Conservation (phyloP, 1,140 invertebrate genomes). For the Bombus sibiricus region DNA sequence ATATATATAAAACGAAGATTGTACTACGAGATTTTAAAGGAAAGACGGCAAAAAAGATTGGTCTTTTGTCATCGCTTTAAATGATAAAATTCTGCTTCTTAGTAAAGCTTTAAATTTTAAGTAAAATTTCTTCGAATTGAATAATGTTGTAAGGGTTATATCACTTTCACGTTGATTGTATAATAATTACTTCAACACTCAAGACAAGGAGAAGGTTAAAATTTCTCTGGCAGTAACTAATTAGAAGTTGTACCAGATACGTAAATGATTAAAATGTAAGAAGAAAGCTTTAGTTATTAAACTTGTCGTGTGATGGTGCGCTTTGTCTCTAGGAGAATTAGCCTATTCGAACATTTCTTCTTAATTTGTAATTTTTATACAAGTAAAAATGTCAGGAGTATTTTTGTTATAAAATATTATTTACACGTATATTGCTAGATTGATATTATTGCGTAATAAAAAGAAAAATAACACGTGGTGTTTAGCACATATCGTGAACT, state of each 20-base stretch:
- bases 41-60: background rate
- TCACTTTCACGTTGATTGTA: background rate
- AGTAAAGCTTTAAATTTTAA: background rate
- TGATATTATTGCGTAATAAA: background rate
- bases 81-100: constrained; percentile 3
- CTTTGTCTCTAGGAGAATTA: background rate
- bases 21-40: background rate
- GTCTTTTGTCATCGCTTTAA: background rate
- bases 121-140: background rate
- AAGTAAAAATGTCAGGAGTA: background rate
- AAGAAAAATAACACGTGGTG: background rate
- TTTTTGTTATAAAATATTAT: background rate
- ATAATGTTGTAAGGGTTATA: background rate
- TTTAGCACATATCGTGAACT: background rate
- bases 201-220: constrained; percentile 1
- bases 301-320: background rate
- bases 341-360: background rate
- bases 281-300: constrained; percentile 15
- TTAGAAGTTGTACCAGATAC: background rate
- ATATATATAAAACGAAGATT: background rate
- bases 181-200: constrained; percentile 13
- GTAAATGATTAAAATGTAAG: constrained; percentile 5
- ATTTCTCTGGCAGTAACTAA: constrained; percentile 3
- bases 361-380: background rate
- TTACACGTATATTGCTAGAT: background rate